Evolutionary conservation across 2,888 invertebrate species (phyloP).

Genomic region (Lydus trimaculatus): DNA sequence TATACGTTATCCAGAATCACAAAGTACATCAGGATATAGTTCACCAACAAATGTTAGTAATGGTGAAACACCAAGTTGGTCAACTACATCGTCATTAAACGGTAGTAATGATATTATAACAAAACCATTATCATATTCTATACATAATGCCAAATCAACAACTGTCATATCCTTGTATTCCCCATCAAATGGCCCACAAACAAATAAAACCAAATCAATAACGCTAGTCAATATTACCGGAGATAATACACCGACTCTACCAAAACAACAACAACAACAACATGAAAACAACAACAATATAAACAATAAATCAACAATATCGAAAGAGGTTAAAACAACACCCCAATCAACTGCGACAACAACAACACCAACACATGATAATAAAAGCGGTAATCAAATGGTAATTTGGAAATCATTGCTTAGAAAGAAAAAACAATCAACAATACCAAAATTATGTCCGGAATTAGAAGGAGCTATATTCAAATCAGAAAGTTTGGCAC

Average conservation of each 20-base stretch:
- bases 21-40: slow-evolving; percentile 63
- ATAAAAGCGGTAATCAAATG: slow-evolving; percentile 21
- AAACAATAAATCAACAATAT: slow-evolving; percentile 19
- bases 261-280: background rate
- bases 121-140: slow-evolving; percentile 56
- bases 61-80: slow-evolving; percentile 57
- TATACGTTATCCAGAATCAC: slow-evolving; percentile 58
- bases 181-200: slow-evolving; percentile 42
- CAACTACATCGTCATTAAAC: slow-evolving; percentile 58
- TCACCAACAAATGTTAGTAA: slow-evolving; percentile 58
- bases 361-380: background rate
- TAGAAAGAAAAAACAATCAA: slow-evolving; percentile 54
- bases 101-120: slow-evolving; percentile 54
- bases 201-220: slow-evolving; percentile 55
- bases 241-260: background rate
- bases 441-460: slow-evolving; percentile 58
- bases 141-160: slow-evolving; percentile 59
- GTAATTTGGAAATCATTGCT: slow-evolving; percentile 56
- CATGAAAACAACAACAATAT: slow-evolving; percentile 9
- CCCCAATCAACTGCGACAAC: background rate
- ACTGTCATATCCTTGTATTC: slow-evolving; percentile 60
- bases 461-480: slow-evolving; percentile 63
- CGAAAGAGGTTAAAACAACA: slow-evolving; percentile 30
- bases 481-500: slow-evolving; percentile 63
- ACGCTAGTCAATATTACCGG: slow-evolving; percentile 59